Percentiles rank a stretch among this genome's conserved stretches.
Conservation (phyloP, 1,140 invertebrate species). For the Zaprionus vittiger region DNA sequence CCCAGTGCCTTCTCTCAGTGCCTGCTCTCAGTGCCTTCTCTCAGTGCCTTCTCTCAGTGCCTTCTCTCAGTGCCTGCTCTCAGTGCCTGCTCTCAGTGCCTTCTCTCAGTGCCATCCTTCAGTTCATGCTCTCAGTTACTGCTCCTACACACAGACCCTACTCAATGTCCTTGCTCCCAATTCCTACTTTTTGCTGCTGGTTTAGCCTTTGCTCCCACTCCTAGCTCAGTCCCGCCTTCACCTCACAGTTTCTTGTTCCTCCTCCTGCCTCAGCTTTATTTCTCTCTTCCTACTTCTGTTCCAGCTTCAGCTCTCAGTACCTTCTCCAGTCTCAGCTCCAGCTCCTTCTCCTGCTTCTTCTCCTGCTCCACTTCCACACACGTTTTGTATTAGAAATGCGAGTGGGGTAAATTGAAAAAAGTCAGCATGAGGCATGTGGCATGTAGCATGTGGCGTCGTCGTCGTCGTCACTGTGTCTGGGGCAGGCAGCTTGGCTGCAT, state of each 20-base stretch:
- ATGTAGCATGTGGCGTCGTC: no score
- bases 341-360: background rate
- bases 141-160: no score
- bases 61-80: no score
- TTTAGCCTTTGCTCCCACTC: no score
- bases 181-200: no score
- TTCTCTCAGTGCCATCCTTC: no score
- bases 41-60: no score
- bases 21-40: no score
- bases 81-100: no score
- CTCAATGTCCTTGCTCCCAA: no score
- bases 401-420: constrained; percentile 43
- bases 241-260: background rate
- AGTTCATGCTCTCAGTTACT: no score
- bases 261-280: background rate
- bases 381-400: constrained; percentile 78
- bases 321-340: background rate
- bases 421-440: constrained; percentile 70
- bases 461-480: constrained; percentile 62
- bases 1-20: no score
- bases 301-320: background rate
- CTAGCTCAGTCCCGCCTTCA: background rate
- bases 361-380: constrained; percentile 38
- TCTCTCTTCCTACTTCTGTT: background rate
- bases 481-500: constrained; percentile 36